Evolutionary conservation across 1,140 invertebrate species (phyloP), one percentile per base, ranked within the genome.

Genomic region (Heliconius hermathena): DNA sequence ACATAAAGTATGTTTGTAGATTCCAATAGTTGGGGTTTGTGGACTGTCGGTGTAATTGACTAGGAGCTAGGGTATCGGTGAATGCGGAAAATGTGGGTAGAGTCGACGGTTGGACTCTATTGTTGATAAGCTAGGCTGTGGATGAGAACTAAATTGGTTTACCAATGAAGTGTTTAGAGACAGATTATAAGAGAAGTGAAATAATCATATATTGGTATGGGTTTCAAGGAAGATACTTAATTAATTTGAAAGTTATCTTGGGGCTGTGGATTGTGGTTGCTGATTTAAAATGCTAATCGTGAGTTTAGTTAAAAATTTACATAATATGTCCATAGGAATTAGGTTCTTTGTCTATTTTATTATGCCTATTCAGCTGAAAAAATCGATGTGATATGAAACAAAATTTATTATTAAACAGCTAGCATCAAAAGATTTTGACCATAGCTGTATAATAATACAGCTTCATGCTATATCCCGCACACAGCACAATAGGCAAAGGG

Each of bases 1-100:
- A 72, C 71, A 72, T 72, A 72, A 72, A 72, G 87, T 66, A 66
- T 66, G 60, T 66, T 66, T 66, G 60, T 26, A 29, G 26, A 66
- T 66, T 66, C 60, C 60, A 66, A 66, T 66, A 16, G 60, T 66
- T 29, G 5, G 13, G 60, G 16, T 66, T 66, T 29, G 60, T 29
- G 60, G 60, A 26, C 11, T 66, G 60, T 16, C 60, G 9, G 22
- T 29, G 60, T 66, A 66, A 29, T 66, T 66, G 54, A 57, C 54
- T 57, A 57, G 54, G 54, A 22, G 20, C 54, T 57, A 3, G 52
- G 54, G n/a, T 57, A 57, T 57, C 54, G 16, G 8, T 57, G 54
- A 22, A 57, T 57, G 54, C 54, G 54, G 54, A 22, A 57, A 57
- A 57, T 57, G 54, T 57, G 54, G 8, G n/a, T 20, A n/a, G 52